Evolutionary conservation across 2,797 vertebrate genomes (phyloP).

Genomic region (Triplophysa yarkandensis): DNA sequence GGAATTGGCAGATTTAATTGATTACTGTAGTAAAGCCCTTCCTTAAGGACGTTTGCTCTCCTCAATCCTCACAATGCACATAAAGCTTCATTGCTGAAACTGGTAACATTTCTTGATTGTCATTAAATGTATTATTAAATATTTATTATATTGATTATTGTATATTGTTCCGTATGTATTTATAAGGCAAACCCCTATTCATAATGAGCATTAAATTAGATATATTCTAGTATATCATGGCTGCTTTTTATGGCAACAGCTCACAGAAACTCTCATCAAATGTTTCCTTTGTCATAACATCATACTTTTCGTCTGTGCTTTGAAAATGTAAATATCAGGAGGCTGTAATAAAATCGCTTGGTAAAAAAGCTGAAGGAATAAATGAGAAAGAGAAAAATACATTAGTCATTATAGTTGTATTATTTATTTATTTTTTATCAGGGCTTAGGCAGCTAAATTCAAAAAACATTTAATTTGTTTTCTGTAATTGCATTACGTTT

Average conservation of each 20-base stretch:
- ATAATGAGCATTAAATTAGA: slow-evolving; percentile 12
- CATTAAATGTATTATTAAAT: slow-evolving; percentile 11
- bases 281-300: slow-evolving; percentile 13
- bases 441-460: slow-evolving; percentile 52
- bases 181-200: background rate
- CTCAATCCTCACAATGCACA: slow-evolving; percentile 12
- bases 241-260: slow-evolving; percentile 4
- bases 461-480: slow-evolving; percentile 70
- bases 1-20: slow-evolving; percentile 74
- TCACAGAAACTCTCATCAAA: slow-evolving; percentile 13
- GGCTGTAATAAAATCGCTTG: slow-evolving; percentile 62
- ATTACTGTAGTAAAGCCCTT: slow-evolving; percentile 74
- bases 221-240: slow-evolving; percentile 14
- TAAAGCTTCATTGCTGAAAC: slow-evolving; percentile 19
- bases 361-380: slow-evolving; percentile 34
- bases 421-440: slow-evolving; percentile 40
- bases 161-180: background rate
- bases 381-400: slow-evolving; percentile 49
- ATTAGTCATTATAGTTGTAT: slow-evolving; percentile 57
- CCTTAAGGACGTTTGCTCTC: slow-evolving; percentile 57
- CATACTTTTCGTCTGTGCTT: slow-evolving; percentile 20
- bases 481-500: slow-evolving; percentile 69
- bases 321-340: slow-evolving; percentile 61
- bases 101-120: background rate
- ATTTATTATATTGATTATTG: too few relatives aligned